Conservation (phyloP, 2,888 invertebrate species). For the Spatulosminthurus flaviceps region DNA sequence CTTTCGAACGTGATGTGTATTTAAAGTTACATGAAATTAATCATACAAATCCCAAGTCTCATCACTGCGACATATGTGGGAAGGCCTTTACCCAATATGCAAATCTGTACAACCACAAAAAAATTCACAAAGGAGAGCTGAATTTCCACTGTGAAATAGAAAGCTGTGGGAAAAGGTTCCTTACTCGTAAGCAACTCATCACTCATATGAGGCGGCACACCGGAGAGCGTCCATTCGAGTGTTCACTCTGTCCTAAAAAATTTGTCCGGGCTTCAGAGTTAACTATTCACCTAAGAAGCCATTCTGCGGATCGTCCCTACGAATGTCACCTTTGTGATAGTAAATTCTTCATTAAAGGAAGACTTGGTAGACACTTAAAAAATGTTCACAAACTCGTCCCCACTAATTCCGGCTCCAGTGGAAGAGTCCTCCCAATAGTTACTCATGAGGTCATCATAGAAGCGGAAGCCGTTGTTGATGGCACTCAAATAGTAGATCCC, state of each 20-base stretch:
- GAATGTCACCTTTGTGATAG: slow-evolving; percentile 37
- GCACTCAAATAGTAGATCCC: neutral
- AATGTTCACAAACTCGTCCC: slow-evolving; percentile 27
- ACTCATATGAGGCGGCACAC: slow-evolving; percentile 33
- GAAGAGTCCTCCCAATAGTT: neutral
- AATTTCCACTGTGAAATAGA: slow-evolving; percentile 31
- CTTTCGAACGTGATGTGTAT: slow-evolving; percentile 43
- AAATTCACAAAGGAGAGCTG: slow-evolving; percentile 40
- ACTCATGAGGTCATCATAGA: slow-evolving; percentile 16
- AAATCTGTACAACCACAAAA: slow-evolving; percentile 45
- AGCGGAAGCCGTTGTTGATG: neutral
- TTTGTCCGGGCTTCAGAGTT: slow-evolving; percentile 43
- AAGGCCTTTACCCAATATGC: slow-evolving; percentile 38
- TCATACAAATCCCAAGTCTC: slow-evolving; percentile 28
- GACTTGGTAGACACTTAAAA: slow-evolving; percentile 35
- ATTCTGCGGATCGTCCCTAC: slow-evolving; percentile 33
- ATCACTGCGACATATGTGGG: slow-evolving; percentile 35
- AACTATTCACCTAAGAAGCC: slow-evolving; percentile 39
- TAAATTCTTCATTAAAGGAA: slow-evolving; percentile 37
- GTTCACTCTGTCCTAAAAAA: slow-evolving; percentile 29
- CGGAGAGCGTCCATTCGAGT: slow-evolving; percentile 32
- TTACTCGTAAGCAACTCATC: slow-evolving; percentile 36
- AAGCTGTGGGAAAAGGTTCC: slow-evolving; percentile 34
- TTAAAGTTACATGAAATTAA: slow-evolving; percentile 40
- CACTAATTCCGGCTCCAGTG: neutral